Base-by-base conservation (phyloP, 2,113 vertebrate species). In the Sylvietta virens region DNA sequence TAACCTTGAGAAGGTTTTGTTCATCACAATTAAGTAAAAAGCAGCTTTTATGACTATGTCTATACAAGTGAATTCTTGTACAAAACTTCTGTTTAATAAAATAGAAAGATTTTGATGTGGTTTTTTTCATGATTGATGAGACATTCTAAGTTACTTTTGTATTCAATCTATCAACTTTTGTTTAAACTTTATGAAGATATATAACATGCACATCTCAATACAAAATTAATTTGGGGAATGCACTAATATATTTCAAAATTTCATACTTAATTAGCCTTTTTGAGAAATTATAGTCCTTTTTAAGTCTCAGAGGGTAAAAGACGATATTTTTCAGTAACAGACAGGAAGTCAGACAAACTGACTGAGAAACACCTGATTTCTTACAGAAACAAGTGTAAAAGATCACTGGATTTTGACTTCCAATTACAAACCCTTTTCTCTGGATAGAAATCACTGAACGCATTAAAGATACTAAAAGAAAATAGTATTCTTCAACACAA, bases 151-250 rank as follows among this genome's bases (percentile, higher is more conserved):
- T 40, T 71, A 50, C 44, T 95, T 95, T 47, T 87, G 20, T 81
- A 76, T 92, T 95, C 92, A 65, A 93, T 95, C 33, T 92, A 94
- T 92, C 84, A 95, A 74, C 65, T 37, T 88, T 87, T 89, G 48
- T 78, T 92, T 70, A 87, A 94, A 86, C 35, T 94, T 81, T 94
- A 87, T 80, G 33, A 96, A 96, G 76, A 81, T 95, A 83, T 81
- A 74, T 81, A 94, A 81, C 42, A 28, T n/a, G 19, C 11, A 77
- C 4, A 57, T 35, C 44, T 44, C 39, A 94, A 82, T 92, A 93
- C 53, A 92, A 93, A 94, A 94, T 81, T 93, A 94, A 84, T n/a
- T 48, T 82, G 80, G 42, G 62, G 27, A 66, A 86, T 90, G 60
- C 21, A 83, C 11, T 33, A 73, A 66, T 30, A 28, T 66, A 65